Base-by-base conservation (phyloP, 2,797 vertebrate species). In the Paratrypauchen microcephalus region DNA sequence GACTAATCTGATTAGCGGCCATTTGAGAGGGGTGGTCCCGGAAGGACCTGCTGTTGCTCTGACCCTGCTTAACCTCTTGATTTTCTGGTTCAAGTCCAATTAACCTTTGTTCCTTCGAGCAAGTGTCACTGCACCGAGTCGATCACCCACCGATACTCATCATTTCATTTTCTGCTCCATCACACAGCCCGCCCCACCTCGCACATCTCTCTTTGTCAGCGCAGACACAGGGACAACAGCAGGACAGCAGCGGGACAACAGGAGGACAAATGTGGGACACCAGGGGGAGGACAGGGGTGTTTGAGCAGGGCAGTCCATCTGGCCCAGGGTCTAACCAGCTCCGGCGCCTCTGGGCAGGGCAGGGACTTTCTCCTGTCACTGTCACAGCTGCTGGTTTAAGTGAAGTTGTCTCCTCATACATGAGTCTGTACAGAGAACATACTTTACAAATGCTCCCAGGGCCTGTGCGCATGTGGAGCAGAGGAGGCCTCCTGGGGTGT, bases 51-150 rank as follows among this genome's bases (percentile, higher is more conserved):
- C 88, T 89, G 89, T 83, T 83, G 80, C 82, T 54, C 91, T 95
- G 95, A 97, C 96, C 96, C 90, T 86, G 91, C 77, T 92, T 95
- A 96, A 98, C 97, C 97, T 96, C 95, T 95, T 97, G 95, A 97
- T 96, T 96, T 96, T 94, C 95, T 86, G 89, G 97, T 97, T 98
- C 96, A 97, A 96, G 96, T 98, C 95, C 93, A 98, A 98, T 98
- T 98, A 98, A 97, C 97, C 97, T 96, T 93, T 94, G 81, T 76
- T 88, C 93, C 89, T 93, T 89, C 93, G 92, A 92, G 91, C 91
- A 88, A 93, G 94, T 94, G 95, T 93, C 94, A 89, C 92, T 91
- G 90, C 93, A 93, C 93, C 79, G 92, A 92, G 95, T 96, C 95
- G 92, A 96, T 96, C 93, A 91, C 93, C 93, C 79, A 91, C 93